Base-by-base conservation (phyloP, 2,888 invertebrate genomes). In the Thera obeliscata region DNA sequence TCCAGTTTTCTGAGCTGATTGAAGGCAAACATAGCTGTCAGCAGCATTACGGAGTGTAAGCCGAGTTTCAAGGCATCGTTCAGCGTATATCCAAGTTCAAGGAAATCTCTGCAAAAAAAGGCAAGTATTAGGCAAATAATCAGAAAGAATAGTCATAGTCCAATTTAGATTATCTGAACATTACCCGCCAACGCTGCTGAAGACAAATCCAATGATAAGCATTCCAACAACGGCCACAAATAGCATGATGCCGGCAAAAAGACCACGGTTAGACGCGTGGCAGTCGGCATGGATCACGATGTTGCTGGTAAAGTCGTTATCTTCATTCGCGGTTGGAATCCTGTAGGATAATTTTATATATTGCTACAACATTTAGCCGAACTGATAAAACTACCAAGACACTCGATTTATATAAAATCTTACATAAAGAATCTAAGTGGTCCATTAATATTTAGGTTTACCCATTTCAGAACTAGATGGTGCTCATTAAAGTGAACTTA, bases 261-360 rank as follows among this genome's bases (percentile, higher is more conserved):
- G 89, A 2, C 97, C 97, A 69, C 95, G 95, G 88, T 96, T 96
- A 64, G 97, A 95, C 1, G 96, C 95, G 79, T 96, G 96, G 81
- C 97, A 97, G 87, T 97, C 97, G 0, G 96, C 95, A 78, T 95
- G 94, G 71, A 96, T 94, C 56, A 95, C 94, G 48, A 95, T 87
- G 78, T 94, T 95, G 74, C 94, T 94, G 3, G 90, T 94, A 78
- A 86, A 94, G 63, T 93, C 90, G 62, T 93, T 94, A 4, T 94
- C 93, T 74, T 92, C 94, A 61, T 84, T 89, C 4, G 90, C 90
- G 59, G 89, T 88, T 7, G 93, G 91, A 43, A 92, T 86, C 73
- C 94, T 94, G 74, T 11, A 66, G 59, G 49, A 11, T 55, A 33
- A 33, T 22, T 38, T 62, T 9, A 55, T 52, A 36, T 22, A 35